A percentile compares a stretch with the other conserved stretches of the same genome.
Evolutionary conservation across 2,888 invertebrate species (phyloP).

Genomic region (Drosophila robusta): DNA sequence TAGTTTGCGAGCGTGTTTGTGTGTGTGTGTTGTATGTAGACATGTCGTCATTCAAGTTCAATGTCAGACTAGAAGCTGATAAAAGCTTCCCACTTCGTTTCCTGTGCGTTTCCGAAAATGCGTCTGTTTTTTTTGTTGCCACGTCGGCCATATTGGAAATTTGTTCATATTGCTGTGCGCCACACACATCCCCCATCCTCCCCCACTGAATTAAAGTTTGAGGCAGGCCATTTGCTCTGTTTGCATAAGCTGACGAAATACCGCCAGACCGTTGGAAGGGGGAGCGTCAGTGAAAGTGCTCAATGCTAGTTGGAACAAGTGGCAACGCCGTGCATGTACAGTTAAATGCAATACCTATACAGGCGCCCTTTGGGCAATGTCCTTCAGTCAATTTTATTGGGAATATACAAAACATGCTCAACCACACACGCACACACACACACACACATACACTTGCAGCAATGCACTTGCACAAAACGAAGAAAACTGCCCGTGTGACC

Average conservation of each 20-base stretch:
- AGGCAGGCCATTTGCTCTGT: slow-evolving; percentile 2
- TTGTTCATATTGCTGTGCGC: slow-evolving; percentile 2
- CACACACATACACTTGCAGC: slow-evolving; percentile 9
- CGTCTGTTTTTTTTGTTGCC: slow-evolving; percentile 25
- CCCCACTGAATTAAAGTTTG: slow-evolving; percentile 1
- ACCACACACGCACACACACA: slow-evolving; percentile 5
- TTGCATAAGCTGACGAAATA: slow-evolving; percentile 41
- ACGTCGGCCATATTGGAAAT: slow-evolving; percentile 56
- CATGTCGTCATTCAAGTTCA: slow-evolving; percentile 70
- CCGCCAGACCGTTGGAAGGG: slow-evolving; percentile 6
- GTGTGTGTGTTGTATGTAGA: slow-evolving; percentile 17
- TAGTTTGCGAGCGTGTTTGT: not conserved
- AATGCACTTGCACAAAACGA: slow-evolving; percentile 29
- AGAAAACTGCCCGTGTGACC: slow-evolving; percentile 58
- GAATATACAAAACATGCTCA: slow-evolving; percentile 15
- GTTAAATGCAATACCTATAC: slow-evolving; percentile 18
- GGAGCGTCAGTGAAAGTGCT: slow-evolving; percentile 27
- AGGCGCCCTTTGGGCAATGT: slow-evolving; percentile 27
- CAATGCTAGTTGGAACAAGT: slow-evolving; percentile 3
- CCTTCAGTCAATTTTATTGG: slow-evolving; percentile 58
- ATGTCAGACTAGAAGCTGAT: slow-evolving; percentile 65
- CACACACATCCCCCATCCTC: not conserved
- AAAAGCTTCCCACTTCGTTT: slow-evolving; percentile 50
- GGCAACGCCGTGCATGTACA: slow-evolving; percentile 16
- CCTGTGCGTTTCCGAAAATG: slow-evolving; percentile 22